Conservation (phyloP, 2,888 invertebrate genomes). For the Catonia carolina region DNA sequence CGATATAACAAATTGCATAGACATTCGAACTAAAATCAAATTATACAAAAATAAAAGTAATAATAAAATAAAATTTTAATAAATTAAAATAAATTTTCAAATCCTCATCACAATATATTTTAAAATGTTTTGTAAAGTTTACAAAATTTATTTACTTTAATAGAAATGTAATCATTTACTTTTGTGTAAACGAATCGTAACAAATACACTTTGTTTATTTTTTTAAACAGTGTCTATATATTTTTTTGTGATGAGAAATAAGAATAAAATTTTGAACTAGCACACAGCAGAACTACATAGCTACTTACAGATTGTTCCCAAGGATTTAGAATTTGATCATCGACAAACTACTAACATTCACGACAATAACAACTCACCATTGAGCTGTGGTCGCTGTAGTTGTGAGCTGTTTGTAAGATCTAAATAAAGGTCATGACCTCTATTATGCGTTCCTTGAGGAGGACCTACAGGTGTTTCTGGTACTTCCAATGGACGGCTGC, state of each 20-base stretch:
- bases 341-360: neutral
- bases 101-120: too few relatives aligned
- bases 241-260: neutral
- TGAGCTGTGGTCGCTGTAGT: conserved; percentile 27
- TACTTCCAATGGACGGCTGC: conserved; percentile 75
- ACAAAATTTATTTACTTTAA: neutral
- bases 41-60: neutral
- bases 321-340: neutral
- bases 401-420: conserved; percentile 32
- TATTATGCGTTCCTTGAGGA: conserved; percentile 24
- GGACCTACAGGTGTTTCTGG: conserved; percentile 65
- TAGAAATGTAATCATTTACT: neutral
- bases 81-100: neutral
- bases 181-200: neutral
- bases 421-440: conserved; percentile 32
- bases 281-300: too few relatives aligned
- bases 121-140: too few relatives aligned
- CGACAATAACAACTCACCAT: conserved; percentile 32
- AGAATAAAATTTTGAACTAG: too few relatives aligned
- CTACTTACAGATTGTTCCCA: neutral
- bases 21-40: neutral
- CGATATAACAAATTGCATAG: too few relatives aligned
- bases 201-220: neutral
- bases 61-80: neutral
- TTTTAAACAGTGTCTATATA: neutral